These are phyloP conservation scores for Aphelinus atriplicis DNA, from an alignment of 1,140 invertebrate genomes.

Conservation along the genomic window DNA sequence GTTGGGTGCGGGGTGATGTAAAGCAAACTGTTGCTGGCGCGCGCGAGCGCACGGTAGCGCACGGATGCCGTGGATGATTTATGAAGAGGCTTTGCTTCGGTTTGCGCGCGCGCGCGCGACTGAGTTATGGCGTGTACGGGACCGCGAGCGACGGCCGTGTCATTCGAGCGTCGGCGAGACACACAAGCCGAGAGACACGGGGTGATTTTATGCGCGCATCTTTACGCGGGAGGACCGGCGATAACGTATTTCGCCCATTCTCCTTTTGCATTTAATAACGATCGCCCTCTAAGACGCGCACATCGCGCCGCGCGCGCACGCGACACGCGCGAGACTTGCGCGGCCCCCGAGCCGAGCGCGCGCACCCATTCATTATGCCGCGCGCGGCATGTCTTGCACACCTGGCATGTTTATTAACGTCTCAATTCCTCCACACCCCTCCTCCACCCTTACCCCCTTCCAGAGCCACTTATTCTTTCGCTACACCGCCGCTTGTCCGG, in stretches of 20 bases:
- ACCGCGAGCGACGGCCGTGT: background rate
- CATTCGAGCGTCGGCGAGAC: too few species aligned
- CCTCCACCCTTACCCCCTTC: too few species aligned
- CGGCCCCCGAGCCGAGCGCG: too few species aligned
- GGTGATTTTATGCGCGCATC: constrained; percentile 4
- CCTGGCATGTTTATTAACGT: constrained; percentile 23
- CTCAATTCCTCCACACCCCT: background rate
- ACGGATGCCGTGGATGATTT: constrained; percentile 13
- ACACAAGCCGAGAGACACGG: background rate
- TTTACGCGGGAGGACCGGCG: background rate
- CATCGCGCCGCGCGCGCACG: too few species aligned
- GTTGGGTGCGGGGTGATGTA: constrained; percentile 9
- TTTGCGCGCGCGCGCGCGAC: too few species aligned
- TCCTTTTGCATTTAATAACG: constrained; percentile 9
- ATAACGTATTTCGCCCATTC: background rate
- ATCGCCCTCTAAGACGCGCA: background rate
- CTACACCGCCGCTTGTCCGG: too few species aligned
- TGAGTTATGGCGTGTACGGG: constrained; percentile 11
- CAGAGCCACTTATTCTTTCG: too few species aligned
- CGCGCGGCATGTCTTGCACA: background rate
- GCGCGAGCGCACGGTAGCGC: constrained; percentile 12
- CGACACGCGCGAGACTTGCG: too few species aligned
- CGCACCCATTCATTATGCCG: background rate
- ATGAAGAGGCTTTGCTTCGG: background rate
- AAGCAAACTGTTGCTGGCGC: constrained; percentile 24